These are phyloP conservation scores for Orbicella faveolata DNA, from an alignment of 64 coral and sea anemone genomes.

Conservation along the genomic window DNA sequence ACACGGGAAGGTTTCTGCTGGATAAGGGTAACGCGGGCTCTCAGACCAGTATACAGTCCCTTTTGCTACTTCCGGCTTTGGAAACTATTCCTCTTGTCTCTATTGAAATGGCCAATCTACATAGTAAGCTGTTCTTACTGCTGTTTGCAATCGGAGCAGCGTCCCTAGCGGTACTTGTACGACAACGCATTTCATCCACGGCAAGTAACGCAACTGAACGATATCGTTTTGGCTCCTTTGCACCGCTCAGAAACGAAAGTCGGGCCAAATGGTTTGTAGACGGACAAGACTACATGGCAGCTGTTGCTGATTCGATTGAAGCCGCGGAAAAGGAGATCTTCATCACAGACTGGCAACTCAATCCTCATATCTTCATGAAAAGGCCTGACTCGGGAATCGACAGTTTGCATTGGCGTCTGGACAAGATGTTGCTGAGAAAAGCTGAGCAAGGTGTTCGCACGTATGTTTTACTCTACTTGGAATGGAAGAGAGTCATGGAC, in stretches of 20 bases:
- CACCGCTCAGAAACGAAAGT: constrained; percentile 22
- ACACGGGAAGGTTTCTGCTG: too few relatives aligned
- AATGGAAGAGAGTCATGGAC: constrained; percentile 31
- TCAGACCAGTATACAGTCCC: too few relatives aligned
- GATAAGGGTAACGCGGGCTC: too few relatives aligned
- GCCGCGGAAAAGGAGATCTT: constrained; percentile 28
- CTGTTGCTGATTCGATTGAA: constrained; percentile 54
- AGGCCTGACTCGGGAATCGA: constrained; percentile 40
- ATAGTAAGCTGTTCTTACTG: too few relatives aligned
- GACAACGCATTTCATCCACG: too few relatives aligned
- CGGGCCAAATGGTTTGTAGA: constrained; percentile 54
- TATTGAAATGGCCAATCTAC: too few relatives aligned
- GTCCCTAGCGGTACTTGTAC: too few relatives aligned
- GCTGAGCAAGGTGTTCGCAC: constrained; percentile 45
- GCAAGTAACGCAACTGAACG: not conserved
- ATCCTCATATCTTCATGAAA: constrained; percentile 64
- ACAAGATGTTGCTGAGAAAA: constrained; percentile 52
- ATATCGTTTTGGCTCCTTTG: constrained; percentile 50
- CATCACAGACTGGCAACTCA: constrained; percentile 56
- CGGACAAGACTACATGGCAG: constrained; percentile 63
- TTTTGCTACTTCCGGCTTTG: too few relatives aligned
- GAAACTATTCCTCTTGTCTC: too few relatives aligned
- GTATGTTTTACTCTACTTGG: constrained; percentile 52
- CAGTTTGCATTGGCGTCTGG: constrained; percentile 31
- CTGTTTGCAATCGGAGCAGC: too few relatives aligned